phyloP scores from a whole-genome alignment of 2,888 invertebrate genomes.

The Mesorhabditis belari region DNA sequence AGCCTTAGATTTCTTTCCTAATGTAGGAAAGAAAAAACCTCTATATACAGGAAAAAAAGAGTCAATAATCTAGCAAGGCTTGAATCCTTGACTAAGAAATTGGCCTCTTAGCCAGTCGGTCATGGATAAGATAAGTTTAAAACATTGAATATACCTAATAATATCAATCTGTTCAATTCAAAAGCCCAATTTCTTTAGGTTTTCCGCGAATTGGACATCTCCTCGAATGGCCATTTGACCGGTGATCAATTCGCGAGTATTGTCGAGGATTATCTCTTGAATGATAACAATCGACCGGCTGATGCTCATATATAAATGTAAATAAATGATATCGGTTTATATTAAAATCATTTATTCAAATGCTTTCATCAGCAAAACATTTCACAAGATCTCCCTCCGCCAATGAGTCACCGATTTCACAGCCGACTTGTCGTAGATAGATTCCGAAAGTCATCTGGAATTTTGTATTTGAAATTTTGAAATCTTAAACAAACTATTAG shows the following conservation, averaged over 20 bases:
- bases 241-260: slow-evolving; percentile 51
- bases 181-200: slow-evolving; percentile 14
- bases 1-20: too few species aligned
- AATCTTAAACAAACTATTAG: not conserved
- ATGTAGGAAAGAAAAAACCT: too few species aligned
- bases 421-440: slow-evolving; percentile 21
- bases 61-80: too few species aligned
- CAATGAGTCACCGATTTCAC: not conserved
- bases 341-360: not conserved
- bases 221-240: slow-evolving; percentile 49
- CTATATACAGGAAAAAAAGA: too few species aligned
- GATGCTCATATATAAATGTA: not conserved
- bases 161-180: too few species aligned
- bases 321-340: not conserved
- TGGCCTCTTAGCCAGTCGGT: too few species aligned
- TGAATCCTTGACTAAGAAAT: too few species aligned
- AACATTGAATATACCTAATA: too few species aligned
- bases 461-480: not conserved
- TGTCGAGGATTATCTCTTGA: slow-evolving; percentile 48
- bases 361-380: not conserved
- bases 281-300: not conserved
- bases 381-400: not conserved
- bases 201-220: slow-evolving; percentile 51
- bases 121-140: too few species aligned
- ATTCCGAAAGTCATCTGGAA: slow-evolving; percentile 46